Evolutionary conservation across 2,888 invertebrate species (phyloP).

Genomic region (Brachyptera risi): DNA sequence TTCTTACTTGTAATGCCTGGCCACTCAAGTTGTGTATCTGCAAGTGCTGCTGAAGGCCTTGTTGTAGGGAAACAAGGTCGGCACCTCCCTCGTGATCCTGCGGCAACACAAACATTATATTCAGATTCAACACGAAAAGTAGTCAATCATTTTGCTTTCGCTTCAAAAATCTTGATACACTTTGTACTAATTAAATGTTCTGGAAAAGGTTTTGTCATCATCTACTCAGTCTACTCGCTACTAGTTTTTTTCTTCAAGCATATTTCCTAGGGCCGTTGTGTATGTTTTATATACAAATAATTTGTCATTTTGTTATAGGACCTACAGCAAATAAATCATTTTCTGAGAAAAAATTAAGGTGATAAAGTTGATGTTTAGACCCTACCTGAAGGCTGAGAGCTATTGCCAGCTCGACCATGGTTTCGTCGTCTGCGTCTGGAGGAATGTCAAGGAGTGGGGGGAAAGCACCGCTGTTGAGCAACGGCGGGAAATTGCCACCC

Average conservation of each 20-base stretch:
- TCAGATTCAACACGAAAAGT: too few species aligned
- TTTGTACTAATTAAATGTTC: too few species aligned
- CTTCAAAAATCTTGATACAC: too few species aligned
- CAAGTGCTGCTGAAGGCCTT: constrained; percentile 43
- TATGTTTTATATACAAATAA: too few species aligned
- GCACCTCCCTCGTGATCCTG: constrained; percentile 61
- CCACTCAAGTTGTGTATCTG: constrained; percentile 44
- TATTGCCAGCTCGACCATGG: constrained; percentile 94
- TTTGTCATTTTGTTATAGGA: background rate
- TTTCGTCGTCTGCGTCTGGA: constrained; percentile 94
- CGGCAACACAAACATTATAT: too few species aligned
- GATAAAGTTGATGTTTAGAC: background rate
- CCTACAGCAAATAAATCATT: background rate
- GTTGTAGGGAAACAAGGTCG: constrained; percentile 51
- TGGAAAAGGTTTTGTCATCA: too few species aligned
- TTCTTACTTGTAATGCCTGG: constrained; percentile 41
- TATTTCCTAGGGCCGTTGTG: too few species aligned
- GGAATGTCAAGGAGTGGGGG: constrained; percentile 83
- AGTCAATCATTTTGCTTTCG: too few species aligned
- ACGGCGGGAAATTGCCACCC: constrained; percentile 33
- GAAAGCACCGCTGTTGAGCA: too few species aligned
- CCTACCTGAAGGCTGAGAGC: constrained; percentile 77
- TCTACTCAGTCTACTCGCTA: too few species aligned
- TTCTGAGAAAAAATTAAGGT: background rate
- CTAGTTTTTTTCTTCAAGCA: too few species aligned